Evolutionary conservation across 1,140 invertebrate genomes (phyloP).

Genomic region (Gryllus bimaculatus): DNA sequence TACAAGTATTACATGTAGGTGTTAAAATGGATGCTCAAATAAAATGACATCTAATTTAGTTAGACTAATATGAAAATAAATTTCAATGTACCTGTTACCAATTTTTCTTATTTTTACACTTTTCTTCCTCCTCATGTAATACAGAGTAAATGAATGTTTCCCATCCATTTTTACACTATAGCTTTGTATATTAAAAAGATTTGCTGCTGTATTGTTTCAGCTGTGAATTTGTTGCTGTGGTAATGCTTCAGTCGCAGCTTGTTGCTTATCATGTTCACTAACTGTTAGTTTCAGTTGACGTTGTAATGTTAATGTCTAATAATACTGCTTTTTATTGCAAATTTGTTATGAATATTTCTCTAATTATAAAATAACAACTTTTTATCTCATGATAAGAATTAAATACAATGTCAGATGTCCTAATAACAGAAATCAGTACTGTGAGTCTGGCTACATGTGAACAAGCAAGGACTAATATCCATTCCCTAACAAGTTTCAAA

Average conservation of each 20-base stretch:
- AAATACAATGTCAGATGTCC: too few relatives aligned
- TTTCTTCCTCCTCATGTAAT: background rate
- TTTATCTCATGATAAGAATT: too few relatives aligned
- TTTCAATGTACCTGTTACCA: too few relatives aligned
- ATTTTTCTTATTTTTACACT: background rate
- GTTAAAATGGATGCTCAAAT: background rate
- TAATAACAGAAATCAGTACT: too few relatives aligned
- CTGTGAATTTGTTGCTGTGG: constrained; percentile 17
- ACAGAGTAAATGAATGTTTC: background rate
- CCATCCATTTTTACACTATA: background rate
- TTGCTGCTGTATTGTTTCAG: constrained; percentile 12
- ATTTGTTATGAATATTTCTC: background rate
- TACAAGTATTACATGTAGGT: background rate
- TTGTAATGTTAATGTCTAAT: background rate
- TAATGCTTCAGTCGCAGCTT: constrained; percentile 21
- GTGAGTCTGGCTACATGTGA: too few relatives aligned
- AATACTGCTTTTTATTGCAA: background rate
- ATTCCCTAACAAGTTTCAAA: too few relatives aligned
- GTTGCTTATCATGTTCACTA: constrained; percentile 13
- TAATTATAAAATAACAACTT: background rate
- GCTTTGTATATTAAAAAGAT: background rate
- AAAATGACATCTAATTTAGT: background rate
- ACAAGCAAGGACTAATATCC: too few relatives aligned
- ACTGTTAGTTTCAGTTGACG: background rate
- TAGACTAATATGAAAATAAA: background rate